Percentiles rank a stretch among this genome's conserved stretches.
Conservation (phyloP, 2,113 vertebrate species). For the Burhinus bistriatus region DNA sequence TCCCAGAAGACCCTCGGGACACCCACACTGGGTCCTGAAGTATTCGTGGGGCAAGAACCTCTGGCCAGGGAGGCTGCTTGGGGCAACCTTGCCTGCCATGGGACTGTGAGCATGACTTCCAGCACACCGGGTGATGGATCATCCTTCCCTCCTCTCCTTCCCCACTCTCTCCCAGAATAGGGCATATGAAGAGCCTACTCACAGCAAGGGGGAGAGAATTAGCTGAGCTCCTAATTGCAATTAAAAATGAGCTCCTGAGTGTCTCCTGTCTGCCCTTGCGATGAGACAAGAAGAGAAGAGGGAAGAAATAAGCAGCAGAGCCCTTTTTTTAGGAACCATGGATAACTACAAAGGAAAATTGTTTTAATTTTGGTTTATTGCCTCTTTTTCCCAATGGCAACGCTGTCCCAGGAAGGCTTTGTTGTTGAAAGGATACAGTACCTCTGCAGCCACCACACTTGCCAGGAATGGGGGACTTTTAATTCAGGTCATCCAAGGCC, state of each 20-base stretch:
- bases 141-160: not conserved
- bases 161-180: not conserved
- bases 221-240: not conserved
- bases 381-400: not conserved
- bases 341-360: not conserved
- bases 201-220: not conserved
- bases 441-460: not conserved
- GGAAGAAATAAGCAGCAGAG: not conserved
- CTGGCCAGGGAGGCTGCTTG: not conserved
- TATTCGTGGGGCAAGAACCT: not conserved
- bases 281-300: not conserved
- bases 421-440: not conserved
- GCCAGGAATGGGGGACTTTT: not conserved
- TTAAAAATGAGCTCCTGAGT: not conserved
- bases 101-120: not conserved
- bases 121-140: rapidly evolving
- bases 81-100: not conserved
- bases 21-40: not conserved
- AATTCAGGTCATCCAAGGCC: rapidly evolving
- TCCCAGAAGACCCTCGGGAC: not conserved
- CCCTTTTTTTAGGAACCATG: not conserved
- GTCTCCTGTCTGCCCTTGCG: not conserved
- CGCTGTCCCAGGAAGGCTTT: not conserved
- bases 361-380: not conserved
- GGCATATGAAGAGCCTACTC: not conserved